Evolutionary conservation across 1,140 invertebrate genomes (phyloP), one percentile per base, ranked within the genome.

Genomic region (Oedothorax gibbosus): DNA sequence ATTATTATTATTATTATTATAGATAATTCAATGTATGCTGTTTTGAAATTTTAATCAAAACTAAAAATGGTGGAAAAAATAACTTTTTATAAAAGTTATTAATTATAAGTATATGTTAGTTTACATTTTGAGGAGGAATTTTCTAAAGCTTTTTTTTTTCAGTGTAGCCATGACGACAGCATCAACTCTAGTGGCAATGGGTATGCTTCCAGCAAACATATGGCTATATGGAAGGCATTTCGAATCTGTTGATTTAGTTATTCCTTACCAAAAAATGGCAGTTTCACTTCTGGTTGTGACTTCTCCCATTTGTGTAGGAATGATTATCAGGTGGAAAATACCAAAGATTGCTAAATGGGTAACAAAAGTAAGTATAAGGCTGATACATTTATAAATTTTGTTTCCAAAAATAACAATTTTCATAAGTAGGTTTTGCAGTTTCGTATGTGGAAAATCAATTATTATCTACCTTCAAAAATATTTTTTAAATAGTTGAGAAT

Each of bases 161-260:
- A 90, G 90, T 84, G 87, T 90, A 53, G 88, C 89, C 11, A 90
- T 90, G 90, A 90, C 90, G 35, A 87, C 89, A 14, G 71, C 88
- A 0, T 88, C 89, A 4, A 90, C 90, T 5, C 64, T 89, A 5
- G 79, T 90, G 50, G 89, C 90, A 0, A 76, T 89, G 54, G 88
- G 88, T n/a, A 87, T 89, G 85, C 89, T 90, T 88, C 90, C 90
- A 2, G 86, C 90, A 7, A 90, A 90, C 77, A 85, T 90, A 5
- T 89, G 87, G 80, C 77, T 91, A 7, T 91, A 91, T 79, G 89
- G 89, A 14, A 79, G 87, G 15, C 85, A 84, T 49, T 89, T 90
- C 88, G 88, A 88, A 77, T 88, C 88, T 11, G 85, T 87, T 15
- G 50, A 81, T 10, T 69, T 90, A 18, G 85, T 88, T 7, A 89